A percentile compares a stretch with the other conserved stretches of the same genome.
Conservation (phyloP, 2,113 vertebrate species). For the Pseudorasbora parva region DNA sequence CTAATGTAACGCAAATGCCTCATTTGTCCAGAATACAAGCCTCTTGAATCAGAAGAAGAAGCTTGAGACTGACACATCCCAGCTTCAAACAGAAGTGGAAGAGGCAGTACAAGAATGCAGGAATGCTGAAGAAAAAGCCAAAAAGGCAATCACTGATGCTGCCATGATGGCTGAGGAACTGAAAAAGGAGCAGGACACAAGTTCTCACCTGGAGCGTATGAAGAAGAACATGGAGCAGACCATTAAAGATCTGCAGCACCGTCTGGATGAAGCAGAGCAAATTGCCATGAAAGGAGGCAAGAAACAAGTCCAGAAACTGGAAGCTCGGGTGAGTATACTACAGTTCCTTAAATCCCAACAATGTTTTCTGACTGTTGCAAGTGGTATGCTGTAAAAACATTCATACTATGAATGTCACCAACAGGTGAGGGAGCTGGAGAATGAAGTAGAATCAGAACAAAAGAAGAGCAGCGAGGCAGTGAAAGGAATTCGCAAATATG, state of each 20-base stretch:
- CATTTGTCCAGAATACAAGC: slow-evolving; percentile 68
- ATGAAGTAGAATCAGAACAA: slow-evolving; percentile 78
- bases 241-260: slow-evolving; percentile 83
- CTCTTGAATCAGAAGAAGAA: slow-evolving; percentile 78
- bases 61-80: slow-evolving; percentile 68
- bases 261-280: slow-evolving; percentile 84
- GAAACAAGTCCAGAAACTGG: slow-evolving; percentile 90
- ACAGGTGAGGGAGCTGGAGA: slow-evolving; percentile 87
- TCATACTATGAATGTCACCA: neutral
- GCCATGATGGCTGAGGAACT: slow-evolving; percentile 80
- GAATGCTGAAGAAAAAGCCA: slow-evolving; percentile 87
- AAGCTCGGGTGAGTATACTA: slow-evolving; percentile 70
- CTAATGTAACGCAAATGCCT: neutral
- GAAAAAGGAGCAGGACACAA: slow-evolving; percentile 73
- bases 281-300: slow-evolving; percentile 84
- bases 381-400: neutral
- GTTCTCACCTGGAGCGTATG: slow-evolving; percentile 76
- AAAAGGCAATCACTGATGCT: slow-evolving; percentile 91
- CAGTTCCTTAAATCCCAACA: neutral
- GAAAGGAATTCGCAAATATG: slow-evolving; percentile 90
- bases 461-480: slow-evolving; percentile 78
- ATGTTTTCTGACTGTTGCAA: neutral
- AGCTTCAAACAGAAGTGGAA: slow-evolving; percentile 73
- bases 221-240: slow-evolving; percentile 74
- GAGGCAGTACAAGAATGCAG: slow-evolving; percentile 75